Percentiles rank a stretch among this genome's conserved stretches.
Conservation (phyloP, 2,888 invertebrate species). For the Escarpia spicata region DNA sequence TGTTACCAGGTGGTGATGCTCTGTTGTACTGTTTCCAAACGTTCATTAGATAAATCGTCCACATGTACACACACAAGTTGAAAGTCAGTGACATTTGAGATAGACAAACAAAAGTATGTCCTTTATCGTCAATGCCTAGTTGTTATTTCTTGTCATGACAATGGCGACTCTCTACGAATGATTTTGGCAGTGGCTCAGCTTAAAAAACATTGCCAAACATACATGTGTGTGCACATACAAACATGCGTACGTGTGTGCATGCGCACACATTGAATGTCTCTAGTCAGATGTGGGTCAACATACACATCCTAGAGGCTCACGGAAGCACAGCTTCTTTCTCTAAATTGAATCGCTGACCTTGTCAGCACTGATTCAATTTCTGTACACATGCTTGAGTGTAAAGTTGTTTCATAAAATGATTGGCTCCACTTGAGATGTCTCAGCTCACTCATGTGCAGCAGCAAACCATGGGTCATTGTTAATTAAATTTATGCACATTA, state of each 20-base stretch:
- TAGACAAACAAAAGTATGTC: no score
- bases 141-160: no score
- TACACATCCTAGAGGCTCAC: not conserved
- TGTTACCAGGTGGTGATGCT: no score
- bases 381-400: not conserved
- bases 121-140: no score
- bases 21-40: no score
- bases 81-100: no score
- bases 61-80: no score
- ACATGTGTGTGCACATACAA: not conserved
- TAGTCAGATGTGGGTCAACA: not conserved
- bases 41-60: no score
- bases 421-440: not conserved
- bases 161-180: no score
- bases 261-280: not conserved
- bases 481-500: not conserved
- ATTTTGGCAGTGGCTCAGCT: no score
- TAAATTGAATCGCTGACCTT: not conserved
- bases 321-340: not conserved
- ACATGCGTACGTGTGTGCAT: not conserved
- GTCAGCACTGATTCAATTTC: not conserved
- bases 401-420: not conserved
- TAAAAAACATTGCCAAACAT: not conserved
- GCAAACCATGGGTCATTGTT: not conserved
- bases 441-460: not conserved